A percentile compares a stretch with the other conserved stretches of the same genome.
Conservation (phyloP, 2,888 invertebrate genomes). For the Seira ritae region DNA sequence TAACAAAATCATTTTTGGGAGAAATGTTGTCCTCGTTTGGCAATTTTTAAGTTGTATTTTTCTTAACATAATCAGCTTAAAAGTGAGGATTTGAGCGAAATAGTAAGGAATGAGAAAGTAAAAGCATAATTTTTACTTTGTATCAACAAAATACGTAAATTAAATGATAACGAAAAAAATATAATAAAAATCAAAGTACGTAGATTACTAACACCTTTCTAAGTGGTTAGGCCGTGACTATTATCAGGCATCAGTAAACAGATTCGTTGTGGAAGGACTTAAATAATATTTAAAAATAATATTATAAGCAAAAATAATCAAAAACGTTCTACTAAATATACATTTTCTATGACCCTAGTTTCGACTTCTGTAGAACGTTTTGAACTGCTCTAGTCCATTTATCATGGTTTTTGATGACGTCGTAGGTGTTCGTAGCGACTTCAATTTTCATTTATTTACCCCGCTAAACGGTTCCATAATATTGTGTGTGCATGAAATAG, state of each 20-base stretch:
- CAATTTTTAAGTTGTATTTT: not conserved
- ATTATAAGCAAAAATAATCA: constrained; percentile 36
- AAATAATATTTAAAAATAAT: constrained; percentile 11
- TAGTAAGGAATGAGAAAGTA: not conserved
- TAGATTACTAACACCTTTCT: not conserved
- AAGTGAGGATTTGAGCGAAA: not conserved
- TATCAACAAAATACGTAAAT: too few relatives aligned
- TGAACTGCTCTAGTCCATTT: constrained; percentile 71
- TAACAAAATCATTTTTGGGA: not conserved
- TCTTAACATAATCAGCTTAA: too few relatives aligned
- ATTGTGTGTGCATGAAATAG: constrained; percentile 75
- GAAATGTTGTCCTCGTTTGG: not conserved
- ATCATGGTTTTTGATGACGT: constrained; percentile 70
- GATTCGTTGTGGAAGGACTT: constrained; percentile 9
- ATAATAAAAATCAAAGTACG: not conserved
- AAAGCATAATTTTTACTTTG: not conserved
- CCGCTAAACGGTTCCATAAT: not conserved
- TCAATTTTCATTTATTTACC: too few relatives aligned
- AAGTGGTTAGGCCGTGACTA: not conserved
- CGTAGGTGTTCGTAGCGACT: constrained; percentile 72
- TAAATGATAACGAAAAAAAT: not conserved
- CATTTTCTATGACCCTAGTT: constrained; percentile 51
- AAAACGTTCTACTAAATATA: constrained; percentile 25
- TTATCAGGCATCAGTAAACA: constrained; percentile 14
- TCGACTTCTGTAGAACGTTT: constrained; percentile 69